These are phyloP conservation scores for Leptobrachium leishanense DNA, from an alignment of 2,113 vertebrate species.

Conservation along the genomic window DNA sequence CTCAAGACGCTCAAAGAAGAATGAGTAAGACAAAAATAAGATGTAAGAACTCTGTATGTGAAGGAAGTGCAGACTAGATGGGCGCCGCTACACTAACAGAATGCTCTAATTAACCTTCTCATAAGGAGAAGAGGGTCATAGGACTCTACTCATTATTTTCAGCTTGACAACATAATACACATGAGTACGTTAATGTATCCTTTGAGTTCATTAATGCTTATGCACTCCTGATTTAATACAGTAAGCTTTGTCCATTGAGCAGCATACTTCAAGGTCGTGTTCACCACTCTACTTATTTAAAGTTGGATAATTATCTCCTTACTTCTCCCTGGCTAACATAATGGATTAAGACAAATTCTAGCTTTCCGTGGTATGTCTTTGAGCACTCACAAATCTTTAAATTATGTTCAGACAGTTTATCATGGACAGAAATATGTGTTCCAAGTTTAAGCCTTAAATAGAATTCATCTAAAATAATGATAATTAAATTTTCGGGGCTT, in stretches of 20 bases:
- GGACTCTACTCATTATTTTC: conserved; percentile 46
- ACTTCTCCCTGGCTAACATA: conserved; percentile 11
- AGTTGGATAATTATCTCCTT: conserved; percentile 27
- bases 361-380: background rate
- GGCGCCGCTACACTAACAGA: conserved; percentile 15
- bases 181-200: conserved; percentile 48
- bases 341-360: conserved; percentile 22
- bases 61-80: background rate
- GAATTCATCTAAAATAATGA: background rate
- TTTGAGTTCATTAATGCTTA: conserved; percentile 46
- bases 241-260: conserved; percentile 40
- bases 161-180: conserved; percentile 47
- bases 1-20: too few relatives aligned
- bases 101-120: conserved; percentile 46
- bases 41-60: too few relatives aligned
- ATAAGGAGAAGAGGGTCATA: conserved; percentile 34
- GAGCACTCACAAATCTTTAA: background rate
- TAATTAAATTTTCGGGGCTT: too few relatives aligned
- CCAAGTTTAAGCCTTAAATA: background rate
- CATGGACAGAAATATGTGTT: background rate
- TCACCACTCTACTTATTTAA: conserved; percentile 39
- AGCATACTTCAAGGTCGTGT: conserved; percentile 38
- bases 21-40: background rate
- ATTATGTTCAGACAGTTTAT: background rate
- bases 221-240: conserved; percentile 39